Evolutionary conservation across 23 tunicate genomes (phyloP).

Genomic region (Halocynthia roretzi): DNA sequence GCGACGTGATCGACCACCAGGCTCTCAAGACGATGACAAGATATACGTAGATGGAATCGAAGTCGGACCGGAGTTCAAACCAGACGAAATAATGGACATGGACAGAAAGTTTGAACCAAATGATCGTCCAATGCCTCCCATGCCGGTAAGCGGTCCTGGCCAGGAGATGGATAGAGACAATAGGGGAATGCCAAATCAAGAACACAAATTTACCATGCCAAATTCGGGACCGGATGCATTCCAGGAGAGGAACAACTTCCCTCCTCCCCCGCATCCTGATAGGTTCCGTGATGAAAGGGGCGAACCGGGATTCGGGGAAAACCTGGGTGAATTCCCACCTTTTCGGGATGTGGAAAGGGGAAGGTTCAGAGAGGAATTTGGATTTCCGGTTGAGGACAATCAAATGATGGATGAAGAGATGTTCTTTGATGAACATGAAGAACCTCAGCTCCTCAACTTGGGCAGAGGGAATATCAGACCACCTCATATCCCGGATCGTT

Average conservation of each 20-base stretch:
- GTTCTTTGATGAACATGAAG: constrained; percentile 8
- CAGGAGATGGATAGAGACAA: too few relatives aligned
- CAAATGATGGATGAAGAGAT: constrained; percentile 5
- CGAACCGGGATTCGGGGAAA: too few relatives aligned
- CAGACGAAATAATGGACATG: constrained; percentile 1
- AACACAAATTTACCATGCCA: too few relatives aligned
- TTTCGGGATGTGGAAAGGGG: neutral
- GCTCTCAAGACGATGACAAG: neutral
- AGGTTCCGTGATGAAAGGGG: neutral
- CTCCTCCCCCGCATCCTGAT: constrained; percentile 1
- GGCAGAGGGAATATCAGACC: neutral
- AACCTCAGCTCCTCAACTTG: too few relatives aligned
- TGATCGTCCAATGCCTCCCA: constrained; percentile 29
- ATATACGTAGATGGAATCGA: constrained; percentile 18
- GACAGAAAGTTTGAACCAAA: neutral
- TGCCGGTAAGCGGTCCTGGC: neutral
- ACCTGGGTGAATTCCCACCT: too few relatives aligned
- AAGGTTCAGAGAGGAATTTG: constrained; percentile 15
- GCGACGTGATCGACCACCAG: constrained; percentile 5
- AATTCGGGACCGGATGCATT: neutral
- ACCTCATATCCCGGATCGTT: neutral
- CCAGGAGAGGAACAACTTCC: constrained; percentile 1
- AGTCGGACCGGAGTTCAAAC: constrained; percentile 20
- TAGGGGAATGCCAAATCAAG: too few relatives aligned
- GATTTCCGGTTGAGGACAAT: constrained; percentile 13